Percentiles rank a stretch among this genome's conserved stretches.
phyloP scores from a whole-genome alignment of 1,140 invertebrate species.

The roundworm (Caenorhabditis elegans) region DNA sequence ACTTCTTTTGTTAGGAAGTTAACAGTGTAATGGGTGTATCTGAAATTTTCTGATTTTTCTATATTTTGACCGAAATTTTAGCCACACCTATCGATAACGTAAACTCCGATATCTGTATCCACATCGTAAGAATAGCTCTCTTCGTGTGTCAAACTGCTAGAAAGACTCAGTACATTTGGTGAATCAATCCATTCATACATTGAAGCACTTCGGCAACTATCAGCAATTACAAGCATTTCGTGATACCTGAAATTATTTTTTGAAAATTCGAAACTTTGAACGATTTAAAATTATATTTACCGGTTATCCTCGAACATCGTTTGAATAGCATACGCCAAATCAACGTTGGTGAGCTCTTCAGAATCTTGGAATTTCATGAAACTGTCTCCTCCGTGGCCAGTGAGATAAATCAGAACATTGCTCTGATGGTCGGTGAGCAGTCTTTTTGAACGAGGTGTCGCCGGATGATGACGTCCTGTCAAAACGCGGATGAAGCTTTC shows the following conservation, averaged over 20 bases:
- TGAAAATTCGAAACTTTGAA: no score
- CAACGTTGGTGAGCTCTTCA: conserved; percentile 97
- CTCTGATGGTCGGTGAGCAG: conserved; percentile 92
- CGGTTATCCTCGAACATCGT: conserved; percentile 99
- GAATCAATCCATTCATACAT: conserved; percentile 98
- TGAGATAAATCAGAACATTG: conserved; percentile 93
- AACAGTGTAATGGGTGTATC: conserved; percentile 70
- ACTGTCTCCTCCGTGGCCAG: conserved; percentile 93
- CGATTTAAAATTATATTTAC: conserved; percentile 68
- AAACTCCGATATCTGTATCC: conserved; percentile 95
- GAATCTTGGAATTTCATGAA: conserved; percentile 99
- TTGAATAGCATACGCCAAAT: conserved; percentile 94
- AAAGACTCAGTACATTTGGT: conserved; percentile 93
- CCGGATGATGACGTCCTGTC: conserved; percentile 84
- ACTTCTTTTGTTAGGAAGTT: conserved; percentile 91
- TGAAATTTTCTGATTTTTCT: background rate
- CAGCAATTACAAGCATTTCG: conserved; percentile 97
- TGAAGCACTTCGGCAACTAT: conserved; percentile 97
- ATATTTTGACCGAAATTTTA: no score
- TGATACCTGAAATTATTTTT: conserved; percentile 77
- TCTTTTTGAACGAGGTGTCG: conserved; percentile 90
- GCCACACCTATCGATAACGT: conserved; percentile 97
- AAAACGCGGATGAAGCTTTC: conserved; percentile 96
- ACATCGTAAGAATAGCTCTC: conserved; percentile 97
- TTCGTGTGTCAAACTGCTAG: conserved; percentile 93